Evolutionary conservation across 2,797 vertebrate species (phyloP).

Genomic region (Cynopterus sphinx): DNA sequence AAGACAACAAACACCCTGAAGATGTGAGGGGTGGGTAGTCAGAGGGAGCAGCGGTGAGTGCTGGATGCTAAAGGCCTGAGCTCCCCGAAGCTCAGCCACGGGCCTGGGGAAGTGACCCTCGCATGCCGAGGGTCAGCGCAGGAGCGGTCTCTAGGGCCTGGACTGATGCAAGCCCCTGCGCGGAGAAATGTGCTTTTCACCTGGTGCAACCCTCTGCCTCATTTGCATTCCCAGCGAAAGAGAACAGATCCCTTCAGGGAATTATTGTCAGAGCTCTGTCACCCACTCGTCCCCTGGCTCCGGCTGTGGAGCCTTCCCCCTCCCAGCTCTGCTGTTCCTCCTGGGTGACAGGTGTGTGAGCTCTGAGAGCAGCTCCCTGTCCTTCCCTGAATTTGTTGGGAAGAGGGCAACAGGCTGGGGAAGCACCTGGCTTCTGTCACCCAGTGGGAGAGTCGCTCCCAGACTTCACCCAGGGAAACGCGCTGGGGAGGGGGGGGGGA

Average conservation of each 20-base stretch:
- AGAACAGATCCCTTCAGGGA: background rate
- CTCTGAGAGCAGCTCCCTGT: background rate
- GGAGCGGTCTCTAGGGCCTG: background rate
- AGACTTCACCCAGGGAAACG: background rate
- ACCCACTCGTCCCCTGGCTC: background rate
- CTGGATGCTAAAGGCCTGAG: slow-evolving; percentile 34
- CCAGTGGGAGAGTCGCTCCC: background rate
- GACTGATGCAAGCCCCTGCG: background rate
- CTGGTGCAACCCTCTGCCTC: background rate
- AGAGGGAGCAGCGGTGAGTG: background rate
- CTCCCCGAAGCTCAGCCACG: background rate
- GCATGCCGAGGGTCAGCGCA: background rate
- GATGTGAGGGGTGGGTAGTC: slow-evolving; percentile 18
- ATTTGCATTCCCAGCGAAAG: background rate
- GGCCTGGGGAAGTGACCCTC: too few species aligned
- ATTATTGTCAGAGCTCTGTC: background rate
- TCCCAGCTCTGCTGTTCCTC: background rate
- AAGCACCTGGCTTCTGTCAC: background rate
- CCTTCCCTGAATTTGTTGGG: background rate
- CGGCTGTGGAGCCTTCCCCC: fast-evolving
- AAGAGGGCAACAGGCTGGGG: background rate
- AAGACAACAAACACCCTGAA: background rate
- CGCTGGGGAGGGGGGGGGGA: too few species aligned
- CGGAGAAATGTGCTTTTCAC: background rate
- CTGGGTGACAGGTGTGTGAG: background rate